Percentiles rank a stretch among this genome's conserved stretches.
Evolutionary conservation across 2,113 vertebrate species (phyloP).

Genomic region (Elaphurus davidianus): DNA sequence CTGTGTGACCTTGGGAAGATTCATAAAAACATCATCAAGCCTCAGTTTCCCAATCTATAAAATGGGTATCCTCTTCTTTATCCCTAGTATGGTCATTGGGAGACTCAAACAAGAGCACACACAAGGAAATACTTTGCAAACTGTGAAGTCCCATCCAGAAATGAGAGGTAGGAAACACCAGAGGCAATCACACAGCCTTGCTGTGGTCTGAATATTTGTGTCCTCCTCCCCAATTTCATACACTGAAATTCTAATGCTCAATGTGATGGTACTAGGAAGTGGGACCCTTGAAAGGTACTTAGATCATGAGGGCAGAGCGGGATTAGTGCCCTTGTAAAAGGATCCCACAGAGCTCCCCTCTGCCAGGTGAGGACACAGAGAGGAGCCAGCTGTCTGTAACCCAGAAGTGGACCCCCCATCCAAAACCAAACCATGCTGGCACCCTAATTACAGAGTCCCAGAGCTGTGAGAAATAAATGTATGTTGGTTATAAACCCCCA

Average conservation of each 20-base stretch:
- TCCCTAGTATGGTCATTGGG: background rate
- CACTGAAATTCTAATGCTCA: background rate
- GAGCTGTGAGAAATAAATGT: background rate
- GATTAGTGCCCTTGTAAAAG: background rate
- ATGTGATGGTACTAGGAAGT: background rate
- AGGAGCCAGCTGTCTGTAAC: background rate
- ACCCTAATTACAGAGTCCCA: background rate
- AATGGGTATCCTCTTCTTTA: background rate
- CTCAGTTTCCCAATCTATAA: background rate
- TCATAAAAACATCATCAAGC: background rate
- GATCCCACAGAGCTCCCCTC: background rate
- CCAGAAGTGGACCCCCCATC: background rate
- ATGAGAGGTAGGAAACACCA: rapidly evolving
- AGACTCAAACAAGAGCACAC: background rate
- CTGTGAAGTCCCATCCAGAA: background rate
- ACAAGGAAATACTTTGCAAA: background rate
- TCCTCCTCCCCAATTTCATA: background rate
- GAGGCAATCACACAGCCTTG: background rate
- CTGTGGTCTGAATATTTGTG: background rate
- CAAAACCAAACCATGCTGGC: background rate
- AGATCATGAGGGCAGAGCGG: background rate
- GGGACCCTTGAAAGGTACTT: background rate
- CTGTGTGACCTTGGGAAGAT: background rate
- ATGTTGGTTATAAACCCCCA: background rate
- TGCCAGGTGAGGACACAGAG: background rate